Percentiles rank a stretch among this genome's conserved stretches.
These are phyloP conservation scores for Sandelia bainsii DNA, from an alignment of 2,797 vertebrate genomes.

Conservation along the genomic window DNA sequence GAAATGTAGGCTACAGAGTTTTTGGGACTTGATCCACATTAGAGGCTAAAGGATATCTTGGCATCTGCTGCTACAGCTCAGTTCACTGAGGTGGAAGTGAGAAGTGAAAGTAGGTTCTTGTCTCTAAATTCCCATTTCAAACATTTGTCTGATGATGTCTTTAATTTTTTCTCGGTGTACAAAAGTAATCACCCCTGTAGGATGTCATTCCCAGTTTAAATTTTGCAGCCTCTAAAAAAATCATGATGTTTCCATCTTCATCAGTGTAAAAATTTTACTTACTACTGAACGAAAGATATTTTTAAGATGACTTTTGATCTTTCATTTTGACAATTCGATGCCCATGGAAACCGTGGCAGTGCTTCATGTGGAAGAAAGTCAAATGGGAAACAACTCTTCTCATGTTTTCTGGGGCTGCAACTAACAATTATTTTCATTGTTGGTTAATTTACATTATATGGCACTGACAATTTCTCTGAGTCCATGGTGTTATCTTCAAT, in stretches of 20 bases:
- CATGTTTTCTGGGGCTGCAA: not conserved
- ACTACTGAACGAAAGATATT: no score
- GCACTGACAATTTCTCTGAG: not conserved
- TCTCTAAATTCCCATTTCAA: no score
- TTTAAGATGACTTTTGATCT: not conserved
- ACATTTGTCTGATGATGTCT: no score
- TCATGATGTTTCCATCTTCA: no score
- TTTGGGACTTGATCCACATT: not conserved
- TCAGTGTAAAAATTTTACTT: no score
- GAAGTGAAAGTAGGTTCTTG: no score
- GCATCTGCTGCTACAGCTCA: not conserved
- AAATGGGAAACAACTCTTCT: not conserved
- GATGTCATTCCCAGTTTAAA: no score
- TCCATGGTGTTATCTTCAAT: no score
- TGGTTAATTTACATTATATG: not conserved
- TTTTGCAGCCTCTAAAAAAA: no score
- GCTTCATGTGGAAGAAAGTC: not conserved
- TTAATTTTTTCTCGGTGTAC: no score
- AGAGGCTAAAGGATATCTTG: not conserved
- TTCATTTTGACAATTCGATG: not conserved
- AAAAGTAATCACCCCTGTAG: no score
- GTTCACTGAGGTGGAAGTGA: no score
- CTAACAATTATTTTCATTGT: not conserved
- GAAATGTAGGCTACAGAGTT: not conserved
- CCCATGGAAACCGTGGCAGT: not conserved